Percentiles rank a stretch among this genome's conserved stretches.
Conservation (phyloP, 2,888 invertebrate genomes). For the Caradrina kadenii region DNA sequence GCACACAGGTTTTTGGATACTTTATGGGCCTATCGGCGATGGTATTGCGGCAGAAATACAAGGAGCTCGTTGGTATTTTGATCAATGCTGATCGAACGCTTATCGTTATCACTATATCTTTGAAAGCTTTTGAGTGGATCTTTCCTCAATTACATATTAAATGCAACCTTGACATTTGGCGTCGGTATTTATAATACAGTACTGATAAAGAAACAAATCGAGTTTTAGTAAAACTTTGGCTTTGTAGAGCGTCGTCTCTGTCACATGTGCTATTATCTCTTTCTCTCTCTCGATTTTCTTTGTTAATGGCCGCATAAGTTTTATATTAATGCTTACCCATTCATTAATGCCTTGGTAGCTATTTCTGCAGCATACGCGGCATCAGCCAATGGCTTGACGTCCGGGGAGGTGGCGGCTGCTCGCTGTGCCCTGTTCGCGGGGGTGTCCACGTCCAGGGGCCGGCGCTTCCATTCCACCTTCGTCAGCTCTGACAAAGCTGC, state of each 20-base stretch:
- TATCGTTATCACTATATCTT: neutral
- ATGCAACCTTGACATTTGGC: constrained; percentile 13
- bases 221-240: neutral
- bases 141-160: neutral
- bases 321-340: constrained; percentile 78
- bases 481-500: constrained; percentile 90
- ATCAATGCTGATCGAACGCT: neutral
- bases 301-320: too few species aligned
- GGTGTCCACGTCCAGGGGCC: constrained; percentile 87
- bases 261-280: neutral
- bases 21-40: too few species aligned
- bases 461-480: constrained; percentile 87
- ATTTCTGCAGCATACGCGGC: constrained; percentile 93
- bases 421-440: constrained; percentile 93
- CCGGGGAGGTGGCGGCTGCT: constrained; percentile 91
- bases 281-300: too few species aligned
- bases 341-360: constrained; percentile 91
- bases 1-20: neutral
- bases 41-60: neutral
- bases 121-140: neutral
- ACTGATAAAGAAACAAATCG: neutral
- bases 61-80: neutral
- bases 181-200: neutral
- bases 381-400: constrained; percentile 91
- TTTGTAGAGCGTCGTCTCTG: neutral